A percentile compares a stretch with the other conserved stretches of the same genome.
These are phyloP conservation scores for Chaetodon auriga DNA, from an alignment of 2,113 vertebrate species.

Conservation along the genomic window DNA sequence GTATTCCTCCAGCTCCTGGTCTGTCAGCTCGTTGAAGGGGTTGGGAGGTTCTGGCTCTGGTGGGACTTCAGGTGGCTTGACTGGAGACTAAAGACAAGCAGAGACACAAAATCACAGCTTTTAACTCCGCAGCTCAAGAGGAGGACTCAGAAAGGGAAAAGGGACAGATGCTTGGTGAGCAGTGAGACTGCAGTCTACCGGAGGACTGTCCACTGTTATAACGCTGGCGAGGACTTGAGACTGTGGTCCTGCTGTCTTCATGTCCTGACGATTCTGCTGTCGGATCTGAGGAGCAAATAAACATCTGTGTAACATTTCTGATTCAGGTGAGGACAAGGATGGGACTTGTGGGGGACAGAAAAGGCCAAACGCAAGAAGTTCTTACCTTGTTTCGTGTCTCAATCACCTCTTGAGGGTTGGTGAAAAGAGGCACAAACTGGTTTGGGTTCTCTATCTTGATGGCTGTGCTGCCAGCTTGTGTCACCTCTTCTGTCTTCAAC, in stretches of 20 bases:
- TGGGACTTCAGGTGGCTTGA: conserved; percentile 76
- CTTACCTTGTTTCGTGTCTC: conserved; percentile 97
- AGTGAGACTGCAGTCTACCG: conserved; percentile 79
- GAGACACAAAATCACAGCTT: conserved; percentile 28
- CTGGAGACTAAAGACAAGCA: conserved; percentile 87
- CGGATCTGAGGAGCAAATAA: conserved; percentile 85
- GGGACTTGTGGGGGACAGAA: background rate
- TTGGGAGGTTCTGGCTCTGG: conserved; percentile 90
- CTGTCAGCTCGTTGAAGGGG: conserved; percentile 96
- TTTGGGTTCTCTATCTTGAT: conserved; percentile 97
- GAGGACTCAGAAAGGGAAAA: background rate
- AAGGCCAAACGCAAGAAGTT: background rate
- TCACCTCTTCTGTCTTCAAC: conserved; percentile 92
- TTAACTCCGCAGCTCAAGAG: background rate
- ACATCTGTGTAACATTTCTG: rapidly evolving
- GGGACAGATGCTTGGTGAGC: background rate
- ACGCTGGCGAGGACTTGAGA: conserved; percentile 94
- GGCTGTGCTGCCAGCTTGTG: conserved; percentile 89
- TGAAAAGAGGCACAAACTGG: conserved; percentile 98
- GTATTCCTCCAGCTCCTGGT: conserved; percentile 97
- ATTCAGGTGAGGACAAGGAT: background rate
- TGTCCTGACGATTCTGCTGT: conserved; percentile 96
- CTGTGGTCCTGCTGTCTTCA: conserved; percentile 96
- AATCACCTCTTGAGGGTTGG: conserved; percentile 96
- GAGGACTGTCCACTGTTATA: conserved; percentile 91